phyloP scores from a whole-genome alignment of 2,113 vertebrate genomes.

The Ifrita kowaldi region DNA sequence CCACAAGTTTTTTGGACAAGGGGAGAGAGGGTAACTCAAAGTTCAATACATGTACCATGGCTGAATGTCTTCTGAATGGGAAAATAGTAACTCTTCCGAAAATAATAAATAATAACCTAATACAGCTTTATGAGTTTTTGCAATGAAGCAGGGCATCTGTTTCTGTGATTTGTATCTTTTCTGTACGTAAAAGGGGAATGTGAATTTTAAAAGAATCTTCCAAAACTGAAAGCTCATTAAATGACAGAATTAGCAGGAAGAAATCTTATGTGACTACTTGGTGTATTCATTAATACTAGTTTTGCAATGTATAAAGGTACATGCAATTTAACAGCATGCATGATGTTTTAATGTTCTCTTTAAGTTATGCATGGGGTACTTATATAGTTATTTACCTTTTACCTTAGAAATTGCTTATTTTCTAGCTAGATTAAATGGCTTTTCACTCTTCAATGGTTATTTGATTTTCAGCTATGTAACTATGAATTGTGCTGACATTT shows the following conservation, averaged over 20 bases:
- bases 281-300: background rate
- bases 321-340: background rate
- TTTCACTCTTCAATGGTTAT: background rate
- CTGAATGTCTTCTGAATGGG: background rate
- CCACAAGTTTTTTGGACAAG: background rate
- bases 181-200: background rate
- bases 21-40: background rate
- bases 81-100: background rate
- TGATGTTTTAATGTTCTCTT: background rate
- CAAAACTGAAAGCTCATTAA: background rate
- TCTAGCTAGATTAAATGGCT: background rate
- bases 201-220: background rate
- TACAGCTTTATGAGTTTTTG: background rate
- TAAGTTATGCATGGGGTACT: background rate
- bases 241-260: background rate
- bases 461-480: background rate
- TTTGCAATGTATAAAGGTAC: background rate
- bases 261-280: background rate
- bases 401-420: background rate
- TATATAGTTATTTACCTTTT: background rate
- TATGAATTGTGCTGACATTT: background rate
- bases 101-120: background rate
- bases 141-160: background rate
- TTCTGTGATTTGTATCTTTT: background rate
- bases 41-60: background rate